Evolutionary conservation across 2,888 invertebrate genomes (phyloP), one percentile per base, ranked within the genome.

Genomic region (Sycophila texana): DNA sequence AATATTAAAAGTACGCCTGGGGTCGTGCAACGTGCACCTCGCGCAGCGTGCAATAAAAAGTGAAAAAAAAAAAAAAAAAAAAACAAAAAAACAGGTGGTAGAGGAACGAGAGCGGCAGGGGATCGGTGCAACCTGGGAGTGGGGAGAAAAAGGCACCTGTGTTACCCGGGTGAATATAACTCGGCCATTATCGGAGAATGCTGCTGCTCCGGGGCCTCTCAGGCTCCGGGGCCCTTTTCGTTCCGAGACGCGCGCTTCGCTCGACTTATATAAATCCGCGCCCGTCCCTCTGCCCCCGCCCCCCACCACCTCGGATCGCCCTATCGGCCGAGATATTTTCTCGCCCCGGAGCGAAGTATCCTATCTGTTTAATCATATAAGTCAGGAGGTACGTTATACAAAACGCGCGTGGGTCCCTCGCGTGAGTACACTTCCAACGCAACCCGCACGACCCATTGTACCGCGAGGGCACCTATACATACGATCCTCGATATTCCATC

Each of bases 171-270:
- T 77, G 80, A 77, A 88, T 87, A 87, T 87, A 86, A 86, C 86
- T 88, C 86, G 85, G 86, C 88, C 87, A 89, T 89, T 89, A 89
- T 87, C 86, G 87, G 85, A 86, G 89, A 89, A 89, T 89, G 89
- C 87, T 88, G 88, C 88, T 87, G 87, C 88, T 86, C 86, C 86
- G 84, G 85, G 83, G 72, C 61, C 76, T 70, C 82, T 83, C 82
- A 80, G 83, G 87, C 87, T 86, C 85, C 86, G 84, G 84, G 83
- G 76, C 73, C 68, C 58, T 67, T 39, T 63, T 74, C 70, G n/a
- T 5, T 10, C 12, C 61, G 63, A 49, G 20, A 83, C 84, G 83
- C 83, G 84, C 83, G 75, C 79, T 82, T 81, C 80, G 53, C 65
- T 75, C 74, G 61, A 75, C 72, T 73, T 67, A 61, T 73, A 73